These are phyloP conservation scores for Hippocampus zosterae DNA, from an alignment of 2,113 vertebrate genomes.

Conservation along the genomic window DNA sequence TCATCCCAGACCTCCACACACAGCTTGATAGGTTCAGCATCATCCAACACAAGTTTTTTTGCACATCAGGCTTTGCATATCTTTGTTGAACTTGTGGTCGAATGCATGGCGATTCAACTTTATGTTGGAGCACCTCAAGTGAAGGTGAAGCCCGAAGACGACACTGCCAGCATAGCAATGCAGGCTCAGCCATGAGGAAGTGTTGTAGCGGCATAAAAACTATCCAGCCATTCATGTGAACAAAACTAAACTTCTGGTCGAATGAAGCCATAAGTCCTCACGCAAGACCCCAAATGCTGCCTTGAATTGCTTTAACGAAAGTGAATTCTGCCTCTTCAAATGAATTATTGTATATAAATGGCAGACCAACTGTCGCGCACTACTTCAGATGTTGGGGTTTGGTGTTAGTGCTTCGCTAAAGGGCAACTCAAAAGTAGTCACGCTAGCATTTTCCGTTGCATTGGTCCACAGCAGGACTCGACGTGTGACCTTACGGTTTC, in stretches of 20 bases:
- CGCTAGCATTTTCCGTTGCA: background rate
- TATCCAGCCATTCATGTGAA: constrained; percentile 5
- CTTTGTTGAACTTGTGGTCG: background rate
- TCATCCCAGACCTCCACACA: background rate
- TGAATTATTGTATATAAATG: background rate
- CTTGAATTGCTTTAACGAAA: background rate
- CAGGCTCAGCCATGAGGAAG: constrained; percentile 7
- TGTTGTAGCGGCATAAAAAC: background rate
- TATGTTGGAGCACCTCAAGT: background rate
- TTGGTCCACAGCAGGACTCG: background rate
- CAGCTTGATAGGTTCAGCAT: background rate
- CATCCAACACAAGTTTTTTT: background rate
- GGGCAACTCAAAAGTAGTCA: background rate
- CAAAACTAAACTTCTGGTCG: constrained; percentile 9
- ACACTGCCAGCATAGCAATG: background rate
- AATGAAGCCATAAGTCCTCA: background rate
- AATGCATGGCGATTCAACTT: background rate
- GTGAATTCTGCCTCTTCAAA: background rate
- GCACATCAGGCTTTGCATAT: background rate
- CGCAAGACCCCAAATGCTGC: background rate
- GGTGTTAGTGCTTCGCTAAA: background rate
- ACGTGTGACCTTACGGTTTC: background rate
- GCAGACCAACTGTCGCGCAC: background rate
- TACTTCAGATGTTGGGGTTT: background rate
- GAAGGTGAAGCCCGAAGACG: background rate